Evolutionary conservation across 2,113 vertebrate genomes (phyloP), one percentile per base, ranked within the genome.

Genomic region (Nycticryphes semicollaris): DNA sequence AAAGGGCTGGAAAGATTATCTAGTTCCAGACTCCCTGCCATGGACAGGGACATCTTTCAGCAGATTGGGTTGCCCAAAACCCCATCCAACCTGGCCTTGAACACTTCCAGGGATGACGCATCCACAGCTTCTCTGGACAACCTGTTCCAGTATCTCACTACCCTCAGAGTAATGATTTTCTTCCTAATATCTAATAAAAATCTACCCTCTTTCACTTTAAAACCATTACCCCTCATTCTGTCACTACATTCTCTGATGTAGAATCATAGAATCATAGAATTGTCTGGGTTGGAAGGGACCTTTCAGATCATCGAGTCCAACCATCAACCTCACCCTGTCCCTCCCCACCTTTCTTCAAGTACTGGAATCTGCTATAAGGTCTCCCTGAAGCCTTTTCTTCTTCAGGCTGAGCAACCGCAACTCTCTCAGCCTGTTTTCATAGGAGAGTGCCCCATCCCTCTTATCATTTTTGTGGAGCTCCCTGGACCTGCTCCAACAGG

Each of bases 11-110:
- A 48, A 83, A 35, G 19, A n/a, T 39, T 24, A 88, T 1, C 2
- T 56, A 9, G 4, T 21, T 78, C n/a, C 31, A 81, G 5, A 1
- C 3, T 2, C 19, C 6, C 1, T 5, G 5, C 12, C 50, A 48
- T 2, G 1, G 15, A 4, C 30, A 79, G 20, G 5, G 11, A 66
- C 4, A 70, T 1, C 27, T 75, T n/a, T 17, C 56, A 48, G 10
- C 37, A 19, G 11, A 37, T 0, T 13, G 70, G 25, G 30, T 17
- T 83, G 7, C 35, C 75, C 30, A 47, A 53, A 83, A 12, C 4
- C 5, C 18, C 3, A 5, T 79, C 23, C 14, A 72, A 3, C 41
- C 13, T 70, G 22, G 5, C n/a, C 6, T 60, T 88, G 30, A 79
- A 24, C 18, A 22, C 7, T 75, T 22, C 10, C 27, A 48, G 27